Base-by-base conservation (phyloP, 2,888 invertebrate species). In the Nesidiocoris tenuis region DNA sequence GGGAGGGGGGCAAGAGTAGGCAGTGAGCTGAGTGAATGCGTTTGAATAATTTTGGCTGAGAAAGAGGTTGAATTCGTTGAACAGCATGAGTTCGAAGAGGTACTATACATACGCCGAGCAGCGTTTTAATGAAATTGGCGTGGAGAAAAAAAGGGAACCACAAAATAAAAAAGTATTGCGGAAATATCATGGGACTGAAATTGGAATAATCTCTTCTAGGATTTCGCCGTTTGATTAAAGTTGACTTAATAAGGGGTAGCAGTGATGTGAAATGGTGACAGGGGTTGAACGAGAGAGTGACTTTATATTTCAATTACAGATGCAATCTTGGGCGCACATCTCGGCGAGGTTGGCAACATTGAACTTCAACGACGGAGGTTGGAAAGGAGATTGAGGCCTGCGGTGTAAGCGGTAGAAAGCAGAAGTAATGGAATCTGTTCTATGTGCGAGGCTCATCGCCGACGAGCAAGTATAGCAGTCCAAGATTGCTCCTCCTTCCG, bases 301-400 rank as follows among this genome's bases (percentile, higher is more conserved):
- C 70, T 70, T 70, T 70, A 70, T 70, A 70, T 70, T 70, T 70
- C 70, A 70, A 70, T 70, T 70, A 70, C 70, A 70, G 70, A 70
- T 70, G 70, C 70, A 70, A 70, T 70, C 70, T 70, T 57, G 70
- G 70, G 70, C 70, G 59, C 70, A 70, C 70, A 70, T 56, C 59
- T 59, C 70, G 56, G 24, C 22, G 59, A 18, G 5, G 66, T 19
- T 19, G 55, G 24, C 39, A 39, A 39, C 39, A 12, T 39, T 7
- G 39, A 39, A 39, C 39, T 39, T 12, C 39, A 39, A 39, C 39
- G 12, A 12, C 39, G 12, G 12, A 12, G 39, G 12, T 3, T 7
- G 12, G 39, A 39, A 39, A 39, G 3, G 39, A 39, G 39, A 39
- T 39, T 3, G 39, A 39, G 12, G 39, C 39, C 39, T 39, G 39